Conservation (phyloP, 2,113 vertebrate species). For the Podilymbus podiceps region DNA sequence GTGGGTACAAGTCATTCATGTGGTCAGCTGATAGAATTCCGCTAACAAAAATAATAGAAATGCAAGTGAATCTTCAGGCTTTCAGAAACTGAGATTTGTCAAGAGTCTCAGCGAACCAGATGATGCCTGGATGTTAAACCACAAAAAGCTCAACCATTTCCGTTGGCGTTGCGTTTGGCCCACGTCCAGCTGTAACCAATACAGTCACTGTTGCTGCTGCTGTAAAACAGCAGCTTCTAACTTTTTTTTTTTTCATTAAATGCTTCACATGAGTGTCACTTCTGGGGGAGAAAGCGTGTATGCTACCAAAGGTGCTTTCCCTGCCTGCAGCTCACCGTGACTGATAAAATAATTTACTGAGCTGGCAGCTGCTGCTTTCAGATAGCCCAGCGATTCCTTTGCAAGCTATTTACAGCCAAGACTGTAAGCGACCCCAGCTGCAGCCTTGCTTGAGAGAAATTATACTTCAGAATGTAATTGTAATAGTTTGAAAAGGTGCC, state of each 20-base stretch:
- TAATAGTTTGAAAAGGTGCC: conserved; percentile 43
- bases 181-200: neutral
- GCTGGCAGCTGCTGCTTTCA: conserved; percentile 55
- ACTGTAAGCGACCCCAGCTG: conserved; percentile 17
- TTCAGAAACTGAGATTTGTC: neutral
- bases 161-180: neutral
- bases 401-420: neutral
- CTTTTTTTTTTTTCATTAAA: neutral
- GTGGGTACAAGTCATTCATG: neutral
- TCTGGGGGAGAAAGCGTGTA: neutral
- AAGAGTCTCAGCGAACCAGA: neutral
- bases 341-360: conserved; percentile 61
- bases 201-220: neutral
- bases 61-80: neutral
- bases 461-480: neutral
- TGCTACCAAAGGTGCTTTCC: neutral
- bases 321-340: conserved; percentile 27
- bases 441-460: conserved; percentile 39
- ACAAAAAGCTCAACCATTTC: neutral
- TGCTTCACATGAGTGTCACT: neutral
- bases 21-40: neutral
- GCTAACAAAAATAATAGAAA: neutral
- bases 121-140: neutral
- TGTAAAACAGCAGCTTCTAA: neutral
- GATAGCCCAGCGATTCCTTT: conserved; percentile 35